Base-by-base conservation (phyloP, 2,888 invertebrate species). In the Amphiduros pacificus region DNA sequence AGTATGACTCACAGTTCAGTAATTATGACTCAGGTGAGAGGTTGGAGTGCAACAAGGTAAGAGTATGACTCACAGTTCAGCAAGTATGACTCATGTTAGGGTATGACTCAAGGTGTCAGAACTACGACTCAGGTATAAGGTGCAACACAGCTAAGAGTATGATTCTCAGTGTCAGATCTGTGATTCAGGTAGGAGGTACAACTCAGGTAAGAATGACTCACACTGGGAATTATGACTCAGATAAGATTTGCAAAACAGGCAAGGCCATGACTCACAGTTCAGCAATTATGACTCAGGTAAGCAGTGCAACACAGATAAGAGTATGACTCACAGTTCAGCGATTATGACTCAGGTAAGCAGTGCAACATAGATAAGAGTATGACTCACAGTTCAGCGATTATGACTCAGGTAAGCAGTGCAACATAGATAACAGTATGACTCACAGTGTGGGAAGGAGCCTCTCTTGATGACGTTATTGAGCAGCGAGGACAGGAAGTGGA, bases 401-500 rank as follows among this genome's bases (percentile, higher is more conserved):
- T 14, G 9, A 17, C 9, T 17, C 17, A 36, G 17, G 17, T 36
- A 36, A 36, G 36, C 36, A 14, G 9, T 9, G 11, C 9, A 36
- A 14, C 9, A 9, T 36, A 11, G 27, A 26, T 14, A 26, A 4
- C 17, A 36, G 24, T 2, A 29, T 2, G 17, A 77, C 80, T 74
- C 69, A 81, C 81, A 73, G 55, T 81, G 79, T 32, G 80, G 76
- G 56, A 78, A 77, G 1, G 80, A 78, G n/a, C 81, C 80, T 62
- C 80, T 64, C 61, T 78, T 77, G 51, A 77, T 74, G 29, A 77
- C 73, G 55, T 76, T 76, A 56, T 73, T 77, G 17, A 81, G 74
- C 67, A 79, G 78, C 2, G 79, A 77, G 3, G 76, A 65, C 36
- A 82, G 71, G 63, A 81, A 81, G 60, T 74, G 73, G 36, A 79